phyloP scores from a whole-genome alignment of 2,797 vertebrate genomes.

The Phylloscopus collybita region DNA sequence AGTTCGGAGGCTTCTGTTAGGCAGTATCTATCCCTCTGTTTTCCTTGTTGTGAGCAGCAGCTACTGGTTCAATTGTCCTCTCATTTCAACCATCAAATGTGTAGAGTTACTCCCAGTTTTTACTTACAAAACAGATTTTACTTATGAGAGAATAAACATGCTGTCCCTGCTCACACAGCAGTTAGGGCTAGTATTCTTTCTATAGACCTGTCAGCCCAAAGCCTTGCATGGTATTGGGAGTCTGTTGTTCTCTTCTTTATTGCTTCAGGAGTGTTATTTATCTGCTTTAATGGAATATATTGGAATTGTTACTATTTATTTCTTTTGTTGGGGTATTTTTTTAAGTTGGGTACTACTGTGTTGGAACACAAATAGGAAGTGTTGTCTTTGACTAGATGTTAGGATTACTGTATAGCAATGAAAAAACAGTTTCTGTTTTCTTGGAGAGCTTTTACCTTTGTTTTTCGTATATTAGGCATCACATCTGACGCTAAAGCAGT shows the following conservation, averaged over 20 bases:
- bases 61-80: background rate
- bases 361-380: background rate
- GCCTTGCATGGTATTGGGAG: background rate
- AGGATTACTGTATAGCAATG: background rate
- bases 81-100: background rate
- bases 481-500: background rate
- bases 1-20: background rate
- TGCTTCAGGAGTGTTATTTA: background rate
- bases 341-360: background rate
- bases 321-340: background rate
- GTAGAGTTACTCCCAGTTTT: background rate
- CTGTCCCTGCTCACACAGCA: background rate
- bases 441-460: background rate
- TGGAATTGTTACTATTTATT: background rate
- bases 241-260: background rate
- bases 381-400: background rate
- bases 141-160: background rate
- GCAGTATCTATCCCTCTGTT: background rate
- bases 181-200: background rate
- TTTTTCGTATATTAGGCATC: background rate
- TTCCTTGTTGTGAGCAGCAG: background rate
- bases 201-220: background rate
- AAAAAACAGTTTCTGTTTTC: background rate
- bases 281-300: background rate
- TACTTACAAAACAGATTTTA: background rate